A percentile compares a stretch with the other conserved stretches of the same genome.
Conservation (phyloP, 2,888 invertebrate species). For the Nomada ferruginata region DNA sequence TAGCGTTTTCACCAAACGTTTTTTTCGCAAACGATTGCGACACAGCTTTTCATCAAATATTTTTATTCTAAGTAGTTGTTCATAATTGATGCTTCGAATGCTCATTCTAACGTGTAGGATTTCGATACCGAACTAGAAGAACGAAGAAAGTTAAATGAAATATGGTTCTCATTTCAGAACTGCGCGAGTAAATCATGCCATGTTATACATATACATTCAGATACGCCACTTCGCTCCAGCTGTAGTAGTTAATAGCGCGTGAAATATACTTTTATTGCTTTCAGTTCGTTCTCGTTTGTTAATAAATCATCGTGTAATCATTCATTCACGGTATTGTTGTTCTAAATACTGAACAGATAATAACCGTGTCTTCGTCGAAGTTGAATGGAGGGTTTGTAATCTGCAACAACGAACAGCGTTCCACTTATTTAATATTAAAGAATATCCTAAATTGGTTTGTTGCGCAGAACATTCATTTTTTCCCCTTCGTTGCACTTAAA, state of each 20-base stretch:
- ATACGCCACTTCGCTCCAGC: conserved; percentile 8
- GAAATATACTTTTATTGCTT: conserved; percentile 43
- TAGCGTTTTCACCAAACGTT: too few relatives aligned
- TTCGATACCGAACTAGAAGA: neutral
- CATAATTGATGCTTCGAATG: too few relatives aligned
- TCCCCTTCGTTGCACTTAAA: neutral
- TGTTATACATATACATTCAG: conserved; percentile 1
- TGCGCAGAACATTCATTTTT: too few relatives aligned
- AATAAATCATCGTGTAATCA: conserved; percentile 35
- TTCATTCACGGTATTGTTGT: conserved; percentile 30
- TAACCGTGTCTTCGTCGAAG: neutral
- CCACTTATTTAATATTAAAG: too few relatives aligned
- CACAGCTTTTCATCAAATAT: too few relatives aligned
- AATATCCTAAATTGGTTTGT: too few relatives aligned
- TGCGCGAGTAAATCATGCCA: neutral
- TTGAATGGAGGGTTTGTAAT: neutral
- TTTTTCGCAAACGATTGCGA: too few relatives aligned
- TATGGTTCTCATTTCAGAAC: neutral
- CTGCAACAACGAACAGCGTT: neutral
- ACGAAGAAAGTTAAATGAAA: conserved; percentile 9
- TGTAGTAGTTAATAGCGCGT: conserved; percentile 48
- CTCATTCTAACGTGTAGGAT: neutral
- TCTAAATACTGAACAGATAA: conserved; percentile 30
- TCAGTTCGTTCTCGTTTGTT: conserved; percentile 44
- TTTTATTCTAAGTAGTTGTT: too few relatives aligned